Conservation (phyloP, 2,113 vertebrate species). For the Xenus cinereus region DNA sequence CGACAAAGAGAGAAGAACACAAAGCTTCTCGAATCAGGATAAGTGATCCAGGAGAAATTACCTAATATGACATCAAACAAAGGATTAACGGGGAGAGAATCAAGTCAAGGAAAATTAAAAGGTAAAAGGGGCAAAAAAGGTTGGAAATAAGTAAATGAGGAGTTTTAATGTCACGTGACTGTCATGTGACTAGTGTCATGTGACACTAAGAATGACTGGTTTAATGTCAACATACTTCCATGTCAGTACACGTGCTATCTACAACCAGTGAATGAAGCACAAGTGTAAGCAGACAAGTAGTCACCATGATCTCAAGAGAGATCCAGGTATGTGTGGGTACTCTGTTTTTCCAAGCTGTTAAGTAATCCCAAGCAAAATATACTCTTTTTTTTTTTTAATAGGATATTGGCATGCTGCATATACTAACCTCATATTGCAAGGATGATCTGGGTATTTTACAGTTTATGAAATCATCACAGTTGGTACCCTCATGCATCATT, state of each 20-base stretch:
- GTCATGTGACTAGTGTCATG: too few species aligned
- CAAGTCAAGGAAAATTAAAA: not conserved
- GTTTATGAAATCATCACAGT: not conserved
- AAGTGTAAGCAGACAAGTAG: not conserved
- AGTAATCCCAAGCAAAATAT: not conserved
- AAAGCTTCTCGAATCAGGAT: not conserved
- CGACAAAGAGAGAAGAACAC: not conserved
- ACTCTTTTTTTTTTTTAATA: not conserved
- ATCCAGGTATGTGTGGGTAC: not conserved
- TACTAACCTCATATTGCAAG: not conserved
- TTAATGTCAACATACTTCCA: not conserved
- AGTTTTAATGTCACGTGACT: not conserved
- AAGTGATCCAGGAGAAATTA: not conserved
- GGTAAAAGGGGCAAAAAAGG: not conserved
- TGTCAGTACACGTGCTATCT: rapidly evolving
- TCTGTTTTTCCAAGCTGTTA: not conserved
- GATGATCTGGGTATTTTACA: not conserved
- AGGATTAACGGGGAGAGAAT: not conserved
- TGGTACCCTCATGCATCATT: not conserved
- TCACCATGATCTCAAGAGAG: not conserved
- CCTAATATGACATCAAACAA: not conserved
- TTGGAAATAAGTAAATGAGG: not conserved
- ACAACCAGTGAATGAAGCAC: not conserved
- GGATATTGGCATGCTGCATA: not conserved
- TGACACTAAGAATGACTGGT: not conserved